A percentile compares a stretch with the other conserved stretches of the same genome.
Conservation (phyloP, 2,113 vertebrate species). For the Drymodes brunneopygia region DNA sequence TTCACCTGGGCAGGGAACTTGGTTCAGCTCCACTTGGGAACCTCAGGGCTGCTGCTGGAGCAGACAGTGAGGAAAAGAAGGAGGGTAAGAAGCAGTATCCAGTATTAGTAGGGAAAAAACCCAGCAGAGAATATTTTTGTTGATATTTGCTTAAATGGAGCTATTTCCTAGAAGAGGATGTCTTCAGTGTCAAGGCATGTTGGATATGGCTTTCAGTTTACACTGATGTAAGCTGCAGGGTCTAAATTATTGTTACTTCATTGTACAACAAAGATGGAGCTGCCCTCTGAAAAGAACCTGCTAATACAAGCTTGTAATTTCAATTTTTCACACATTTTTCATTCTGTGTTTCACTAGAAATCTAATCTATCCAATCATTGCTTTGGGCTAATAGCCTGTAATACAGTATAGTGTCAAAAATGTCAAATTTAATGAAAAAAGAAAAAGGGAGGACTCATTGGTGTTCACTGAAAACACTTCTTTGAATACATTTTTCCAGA, state of each 20-base stretch:
- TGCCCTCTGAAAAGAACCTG: neutral
- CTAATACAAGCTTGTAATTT: neutral
- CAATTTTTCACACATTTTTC: neutral
- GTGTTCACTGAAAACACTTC: neutral
- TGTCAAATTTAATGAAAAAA: neutral
- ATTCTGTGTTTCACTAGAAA: neutral
- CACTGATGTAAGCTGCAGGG: neutral
- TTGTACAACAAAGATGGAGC: neutral
- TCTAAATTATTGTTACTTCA: neutral
- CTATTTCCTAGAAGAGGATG: neutral
- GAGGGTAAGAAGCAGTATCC: neutral
- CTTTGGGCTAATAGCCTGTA: slow-evolving; percentile 22
- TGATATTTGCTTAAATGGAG: neutral
- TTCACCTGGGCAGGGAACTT: neutral
- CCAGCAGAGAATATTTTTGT: neutral
- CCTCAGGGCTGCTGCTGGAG: neutral
- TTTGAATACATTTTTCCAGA: neutral
- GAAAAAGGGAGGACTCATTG: neutral
- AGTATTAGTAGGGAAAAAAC: accelerated
- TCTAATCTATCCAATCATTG: neutral
- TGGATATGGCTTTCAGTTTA: neutral
- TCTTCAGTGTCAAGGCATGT: neutral
- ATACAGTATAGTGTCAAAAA: neutral
- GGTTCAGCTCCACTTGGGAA: neutral
- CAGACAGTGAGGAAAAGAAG: neutral